Evolutionary conservation across 1,140 invertebrate genomes (phyloP).

Genomic region (Bombus sibiricus): DNA sequence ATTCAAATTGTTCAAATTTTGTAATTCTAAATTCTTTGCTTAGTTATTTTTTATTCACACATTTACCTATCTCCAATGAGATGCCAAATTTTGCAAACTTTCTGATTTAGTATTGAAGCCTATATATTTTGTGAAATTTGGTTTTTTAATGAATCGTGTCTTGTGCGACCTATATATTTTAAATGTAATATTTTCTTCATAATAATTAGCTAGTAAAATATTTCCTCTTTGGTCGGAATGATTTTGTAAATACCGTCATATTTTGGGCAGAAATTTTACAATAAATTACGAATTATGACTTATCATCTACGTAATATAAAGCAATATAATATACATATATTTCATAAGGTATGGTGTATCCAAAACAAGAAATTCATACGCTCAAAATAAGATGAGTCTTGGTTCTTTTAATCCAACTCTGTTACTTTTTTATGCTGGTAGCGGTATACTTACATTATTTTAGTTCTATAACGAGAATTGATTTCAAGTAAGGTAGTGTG

Average conservation of each 20-base stretch:
- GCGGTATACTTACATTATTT: background rate
- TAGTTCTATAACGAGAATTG: background rate
- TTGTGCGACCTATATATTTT: background rate
- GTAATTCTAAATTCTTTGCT: background rate
- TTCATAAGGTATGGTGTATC: slow-evolving; percentile 29
- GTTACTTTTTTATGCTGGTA: background rate
- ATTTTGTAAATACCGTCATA: slow-evolving; percentile 42
- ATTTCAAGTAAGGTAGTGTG: background rate
- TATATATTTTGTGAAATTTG: slow-evolving; percentile 5
- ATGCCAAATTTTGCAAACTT: too few species aligned
- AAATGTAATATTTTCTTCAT: slow-evolving; percentile 1
- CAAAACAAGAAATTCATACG: slow-evolving; percentile 17
- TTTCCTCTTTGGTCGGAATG: background rate
- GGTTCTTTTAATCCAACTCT: background rate
- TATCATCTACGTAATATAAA: slow-evolving; percentile 2
- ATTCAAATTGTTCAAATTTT: background rate
- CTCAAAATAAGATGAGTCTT: slow-evolving; percentile 13
- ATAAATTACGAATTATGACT: slow-evolving; percentile 20
- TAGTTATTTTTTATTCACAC: background rate
- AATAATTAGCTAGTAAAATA: background rate
- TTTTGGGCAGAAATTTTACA: background rate
- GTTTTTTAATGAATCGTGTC: background rate
- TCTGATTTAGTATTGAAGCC: too few species aligned
- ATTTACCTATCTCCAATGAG: too few species aligned
- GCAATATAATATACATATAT: slow-evolving; percentile 11